Evolutionary conservation across 2,888 invertebrate species (phyloP).

Genomic region (Empis stercorea): DNA sequence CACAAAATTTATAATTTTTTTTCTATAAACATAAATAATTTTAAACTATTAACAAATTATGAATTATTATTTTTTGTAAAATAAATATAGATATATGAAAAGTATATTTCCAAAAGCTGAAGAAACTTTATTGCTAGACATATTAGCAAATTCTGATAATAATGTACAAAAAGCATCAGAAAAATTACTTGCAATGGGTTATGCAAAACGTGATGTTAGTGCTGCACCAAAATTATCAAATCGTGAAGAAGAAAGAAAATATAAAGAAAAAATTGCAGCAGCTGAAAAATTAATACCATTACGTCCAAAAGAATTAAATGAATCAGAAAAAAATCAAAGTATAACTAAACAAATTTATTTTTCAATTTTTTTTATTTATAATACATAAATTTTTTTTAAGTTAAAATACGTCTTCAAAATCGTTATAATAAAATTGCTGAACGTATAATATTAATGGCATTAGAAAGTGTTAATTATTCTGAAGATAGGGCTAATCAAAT

Average conservation of each 20-base stretch:
- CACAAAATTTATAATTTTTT: not conserved
- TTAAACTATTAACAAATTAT: not conserved
- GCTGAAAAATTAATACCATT: slow-evolving; percentile 28
- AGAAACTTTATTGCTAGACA: slow-evolving; percentile 72
- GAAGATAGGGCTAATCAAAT: slow-evolving; percentile 72
- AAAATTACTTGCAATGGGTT: slow-evolving; percentile 66
- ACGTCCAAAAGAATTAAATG: slow-evolving; percentile 51
- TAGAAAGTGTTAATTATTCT: slow-evolving; percentile 79
- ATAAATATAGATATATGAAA: slow-evolving; percentile 72
- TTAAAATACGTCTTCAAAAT: slow-evolving; percentile 53
- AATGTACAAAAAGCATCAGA: slow-evolving; percentile 83
- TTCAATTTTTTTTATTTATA: not conserved
- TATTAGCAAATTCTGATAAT: slow-evolving; percentile 74
- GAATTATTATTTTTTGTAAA: no score
- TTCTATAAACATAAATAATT: not conserved
- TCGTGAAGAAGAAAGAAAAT: slow-evolving; percentile 20
- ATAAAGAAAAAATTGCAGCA: slow-evolving; percentile 26
- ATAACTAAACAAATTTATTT: slow-evolving; percentile 17
- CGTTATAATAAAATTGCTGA: slow-evolving; percentile 67
- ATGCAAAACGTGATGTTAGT: slow-evolving; percentile 62
- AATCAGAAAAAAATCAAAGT: slow-evolving; percentile 58
- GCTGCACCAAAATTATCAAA: slow-evolving; percentile 40
- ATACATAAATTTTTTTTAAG: slow-evolving; percentile 36
- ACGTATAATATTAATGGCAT: slow-evolving; percentile 67
- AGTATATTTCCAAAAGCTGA: slow-evolving; percentile 83